These are phyloP conservation scores for Channa maculata DNA, from an alignment of 2,113 vertebrate genomes.

Conservation along the genomic window DNA sequence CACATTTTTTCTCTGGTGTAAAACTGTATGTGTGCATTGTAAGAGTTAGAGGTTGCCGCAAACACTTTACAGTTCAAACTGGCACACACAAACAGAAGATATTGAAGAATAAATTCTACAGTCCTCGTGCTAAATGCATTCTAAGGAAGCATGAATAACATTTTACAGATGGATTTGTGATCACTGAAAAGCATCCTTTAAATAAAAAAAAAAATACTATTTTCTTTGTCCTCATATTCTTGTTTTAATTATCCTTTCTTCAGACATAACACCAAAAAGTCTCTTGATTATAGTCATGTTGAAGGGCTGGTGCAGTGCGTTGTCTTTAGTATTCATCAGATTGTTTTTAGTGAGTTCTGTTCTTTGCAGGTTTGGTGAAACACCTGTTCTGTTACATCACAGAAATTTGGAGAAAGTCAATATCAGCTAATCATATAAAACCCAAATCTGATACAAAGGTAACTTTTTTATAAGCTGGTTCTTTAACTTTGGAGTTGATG, in stretches of 20 bases:
- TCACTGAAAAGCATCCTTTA: too few species aligned
- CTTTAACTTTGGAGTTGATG: constrained; percentile 26
- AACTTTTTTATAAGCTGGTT: constrained; percentile 30
- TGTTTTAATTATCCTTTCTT: not conserved
- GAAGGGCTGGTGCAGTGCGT: not conserved
- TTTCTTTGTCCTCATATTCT: not conserved
- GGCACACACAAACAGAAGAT: too few species aligned
- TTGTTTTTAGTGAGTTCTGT: constrained; percentile 27
- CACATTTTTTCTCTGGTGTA: too few species aligned
- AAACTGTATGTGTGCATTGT: too few species aligned
- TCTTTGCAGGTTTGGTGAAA: constrained; percentile 32
- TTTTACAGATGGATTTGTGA: too few species aligned
- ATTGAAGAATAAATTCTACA: too few species aligned
- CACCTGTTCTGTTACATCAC: constrained; percentile 45
- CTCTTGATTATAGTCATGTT: not conserved
- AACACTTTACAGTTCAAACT: too few species aligned
- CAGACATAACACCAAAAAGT: not conserved
- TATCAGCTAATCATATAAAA: constrained; percentile 7
- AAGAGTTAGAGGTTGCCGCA: too few species aligned
- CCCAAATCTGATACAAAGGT: constrained; percentile 18
- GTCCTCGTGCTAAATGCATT: too few species aligned
- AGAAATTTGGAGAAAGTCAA: constrained; percentile 34
- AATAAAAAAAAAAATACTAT: not conserved
- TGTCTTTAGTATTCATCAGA: constrained; percentile 40
- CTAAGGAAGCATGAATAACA: too few species aligned